phyloP scores from a whole-genome alignment of 2,888 invertebrate genomes.

The Cotesia congregata region DNA sequence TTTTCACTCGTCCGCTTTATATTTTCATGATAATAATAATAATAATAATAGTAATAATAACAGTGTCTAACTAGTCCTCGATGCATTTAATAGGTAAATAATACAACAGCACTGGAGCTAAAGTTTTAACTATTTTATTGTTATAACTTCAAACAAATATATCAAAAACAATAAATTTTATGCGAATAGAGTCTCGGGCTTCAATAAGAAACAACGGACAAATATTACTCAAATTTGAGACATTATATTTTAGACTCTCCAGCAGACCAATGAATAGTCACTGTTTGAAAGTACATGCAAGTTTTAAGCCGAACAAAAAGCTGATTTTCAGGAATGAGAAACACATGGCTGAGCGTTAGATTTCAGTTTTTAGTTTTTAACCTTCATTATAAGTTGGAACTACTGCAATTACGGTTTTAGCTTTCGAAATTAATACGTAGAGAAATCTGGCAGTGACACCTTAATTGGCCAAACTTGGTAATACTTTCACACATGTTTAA shows the following conservation, averaged over 20 bases:
- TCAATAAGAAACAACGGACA: neutral
- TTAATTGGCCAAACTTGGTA: constrained; percentile 31
- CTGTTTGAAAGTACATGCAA: too few relatives aligned
- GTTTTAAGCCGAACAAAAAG: neutral
- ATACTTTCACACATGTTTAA: neutral
- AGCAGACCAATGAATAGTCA: neutral
- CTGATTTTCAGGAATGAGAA: neutral
- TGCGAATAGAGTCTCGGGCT: neutral
- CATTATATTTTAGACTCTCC: neutral
- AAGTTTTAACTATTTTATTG: neutral
- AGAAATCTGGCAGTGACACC: constrained; percentile 59
- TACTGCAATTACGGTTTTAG: constrained; percentile 59
- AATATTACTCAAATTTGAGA: neutral
- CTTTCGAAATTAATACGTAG: constrained; percentile 50
- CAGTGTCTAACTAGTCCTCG: constrained; percentile 1
- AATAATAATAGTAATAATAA: neutral
- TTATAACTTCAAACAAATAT: neutral
- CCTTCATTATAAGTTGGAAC: constrained; percentile 34
- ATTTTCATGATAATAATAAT: neutral
- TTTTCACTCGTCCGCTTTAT: constrained; percentile 10
- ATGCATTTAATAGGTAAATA: neutral
- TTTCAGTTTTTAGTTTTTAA: constrained; percentile 2
- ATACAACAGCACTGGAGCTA: neutral
- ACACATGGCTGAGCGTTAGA: neutral
- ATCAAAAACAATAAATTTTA: neutral